Conservation (phyloP, 2,113 vertebrate genomes). For the Mastomys natalensis region DNA sequence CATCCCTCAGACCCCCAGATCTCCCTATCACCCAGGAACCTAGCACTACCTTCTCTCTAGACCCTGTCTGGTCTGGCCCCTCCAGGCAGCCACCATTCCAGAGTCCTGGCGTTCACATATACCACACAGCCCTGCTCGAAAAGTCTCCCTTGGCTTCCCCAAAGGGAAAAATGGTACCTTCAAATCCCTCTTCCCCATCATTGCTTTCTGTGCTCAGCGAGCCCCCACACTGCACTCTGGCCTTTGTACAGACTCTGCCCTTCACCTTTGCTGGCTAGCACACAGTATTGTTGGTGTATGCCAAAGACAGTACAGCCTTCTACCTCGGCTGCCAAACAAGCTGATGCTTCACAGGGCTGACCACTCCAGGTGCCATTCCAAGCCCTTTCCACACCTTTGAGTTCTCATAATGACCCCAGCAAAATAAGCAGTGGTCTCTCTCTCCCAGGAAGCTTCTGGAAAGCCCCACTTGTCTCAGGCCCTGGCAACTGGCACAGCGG, state of each 20-base stretch:
- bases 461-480: background rate
- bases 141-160: background rate
- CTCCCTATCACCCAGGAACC: background rate
- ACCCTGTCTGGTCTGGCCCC: background rate
- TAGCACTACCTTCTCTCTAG: background rate
- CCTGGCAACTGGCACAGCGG: background rate
- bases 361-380: background rate
- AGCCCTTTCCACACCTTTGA: rapidly evolving
- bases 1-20: background rate
- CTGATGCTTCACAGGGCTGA: background rate
- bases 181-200: background rate
- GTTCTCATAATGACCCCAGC: background rate
- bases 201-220: rapidly evolving
- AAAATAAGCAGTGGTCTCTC: background rate
- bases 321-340: background rate
- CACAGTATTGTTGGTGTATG: rapidly evolving
- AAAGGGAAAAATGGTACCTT: background rate
- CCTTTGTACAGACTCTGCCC: background rate
- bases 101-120: background rate
- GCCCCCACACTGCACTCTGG: background rate
- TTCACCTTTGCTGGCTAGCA: background rate
- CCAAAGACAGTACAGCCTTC: rapidly evolving
- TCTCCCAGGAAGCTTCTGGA: background rate
- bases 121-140: background rate
- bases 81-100: background rate